These are phyloP conservation scores for Rhinogobius similis DNA, from an alignment of 2,113 vertebrate species.

Conservation along the genomic window DNA sequence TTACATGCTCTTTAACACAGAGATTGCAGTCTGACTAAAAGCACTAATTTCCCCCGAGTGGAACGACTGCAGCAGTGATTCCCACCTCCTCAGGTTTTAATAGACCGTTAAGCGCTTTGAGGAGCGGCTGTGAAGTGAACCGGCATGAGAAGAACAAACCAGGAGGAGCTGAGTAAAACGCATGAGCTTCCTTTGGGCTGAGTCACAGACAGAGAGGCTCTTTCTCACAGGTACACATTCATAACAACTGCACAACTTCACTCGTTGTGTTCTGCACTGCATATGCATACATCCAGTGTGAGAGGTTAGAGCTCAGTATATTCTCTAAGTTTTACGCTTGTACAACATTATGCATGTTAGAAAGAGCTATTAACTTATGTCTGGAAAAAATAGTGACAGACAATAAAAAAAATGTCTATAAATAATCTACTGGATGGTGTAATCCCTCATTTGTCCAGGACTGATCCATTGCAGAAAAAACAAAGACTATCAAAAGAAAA, in stretches of 20 bases:
- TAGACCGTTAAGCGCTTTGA: constrained; percentile 29
- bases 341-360: no score
- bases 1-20: neutral
- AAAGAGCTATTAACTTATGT: no score
- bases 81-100: constrained; percentile 23
- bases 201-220: constrained; percentile 54
- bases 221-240: constrained; percentile 7
- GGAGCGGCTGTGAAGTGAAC: constrained; percentile 33
- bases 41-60: neutral
- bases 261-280: constrained; percentile 4
- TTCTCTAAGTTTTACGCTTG: constrained; percentile 7
- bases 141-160: constrained; percentile 28
- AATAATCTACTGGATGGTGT: no score
- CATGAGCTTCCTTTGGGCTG: constrained; percentile 33
- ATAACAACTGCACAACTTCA: neutral
- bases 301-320: constrained; percentile 43
- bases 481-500: no score
- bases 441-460: no score
- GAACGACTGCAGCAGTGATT: constrained; percentile 21
- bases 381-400: no score
- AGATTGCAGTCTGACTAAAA: constrained; percentile 1
- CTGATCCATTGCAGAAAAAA: no score
- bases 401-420: no score
- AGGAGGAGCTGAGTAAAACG: constrained; percentile 28
- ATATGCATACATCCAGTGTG: constrained; percentile 15